Base-by-base conservation (phyloP, 1,140 invertebrate genomes). In the Drosophila nigromelanica region DNA sequence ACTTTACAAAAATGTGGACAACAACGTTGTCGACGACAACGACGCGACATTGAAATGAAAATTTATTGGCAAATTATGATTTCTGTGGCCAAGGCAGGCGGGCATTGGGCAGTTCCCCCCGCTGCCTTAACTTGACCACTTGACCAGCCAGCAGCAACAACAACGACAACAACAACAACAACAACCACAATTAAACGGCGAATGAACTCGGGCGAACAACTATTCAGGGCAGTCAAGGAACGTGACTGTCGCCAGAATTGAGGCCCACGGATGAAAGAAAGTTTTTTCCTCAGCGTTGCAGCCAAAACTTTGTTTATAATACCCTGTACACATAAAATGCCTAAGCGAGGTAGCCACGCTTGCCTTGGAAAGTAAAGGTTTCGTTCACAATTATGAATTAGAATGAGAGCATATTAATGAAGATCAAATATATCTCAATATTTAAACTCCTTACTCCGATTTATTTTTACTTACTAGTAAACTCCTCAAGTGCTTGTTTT, bases 1-100 rank as follows among this genome's bases (percentile, higher is more conserved):
- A 86, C 82, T 85, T 75, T 37, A 59, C 47, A 51, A 77, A 86
- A 86, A 81, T 68, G 73, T 70, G 60, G 80, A 67, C 77, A 27
- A 24, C 48, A 12, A n/a, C 40, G n/a, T 45, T 18, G 45, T 45
- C 39, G 45, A 33, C 30, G 54, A 60, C 39, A 33, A 39, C 72
- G 48, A 72, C 48, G 60, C 73, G 64, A 72, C 81, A 87, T 78
- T 78, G 72, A 82, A 87, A 79, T 87, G 78, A 60, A 86, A 86
- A 86, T 86, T 87, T 87, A 86, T 86, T 86, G 82, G 82, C 78
- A 75, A 86, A 87, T 86, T 86, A 86, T 86, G 82, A 87, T 86
- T 86, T 81, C 82, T 72, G 80, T 52, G 80, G 45, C 70, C 54
- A 47, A 68, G 30, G 58, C 54, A 21, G 30, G 33, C 48, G 30